These are phyloP conservation scores for Hippotragus niger DNA, from an alignment of 2,113 vertebrate genomes.

Conservation along the genomic window DNA sequence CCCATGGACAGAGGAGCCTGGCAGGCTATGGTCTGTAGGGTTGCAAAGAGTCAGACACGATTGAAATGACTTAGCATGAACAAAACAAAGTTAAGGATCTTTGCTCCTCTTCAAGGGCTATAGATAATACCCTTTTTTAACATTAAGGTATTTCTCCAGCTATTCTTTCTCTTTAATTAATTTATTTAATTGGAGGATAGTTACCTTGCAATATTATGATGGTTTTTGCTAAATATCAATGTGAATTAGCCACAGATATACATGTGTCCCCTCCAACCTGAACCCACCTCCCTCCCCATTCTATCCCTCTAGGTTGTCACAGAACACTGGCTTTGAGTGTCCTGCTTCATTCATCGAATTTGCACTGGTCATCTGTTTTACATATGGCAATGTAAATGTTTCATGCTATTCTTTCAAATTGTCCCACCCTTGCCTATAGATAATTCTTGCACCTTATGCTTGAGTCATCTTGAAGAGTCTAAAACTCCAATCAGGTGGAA, in stretches of 20 bases:
- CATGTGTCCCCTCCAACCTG: background rate
- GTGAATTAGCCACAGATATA: background rate
- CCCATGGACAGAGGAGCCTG: background rate
- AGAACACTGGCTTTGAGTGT: background rate
- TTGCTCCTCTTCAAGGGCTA: background rate
- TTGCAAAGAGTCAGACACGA: fast-evolving
- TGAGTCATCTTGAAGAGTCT: background rate
- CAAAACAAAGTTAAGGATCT: background rate
- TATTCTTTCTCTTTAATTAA: background rate
- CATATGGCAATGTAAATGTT: background rate
- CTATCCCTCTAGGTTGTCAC: background rate
- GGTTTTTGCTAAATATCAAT: background rate
- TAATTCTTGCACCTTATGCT: background rate
- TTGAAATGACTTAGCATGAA: background rate
- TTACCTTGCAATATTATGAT: background rate
- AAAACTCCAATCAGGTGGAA: background rate
- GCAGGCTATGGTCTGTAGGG: too few relatives aligned
- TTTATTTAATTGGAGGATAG: background rate
- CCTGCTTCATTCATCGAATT: background rate
- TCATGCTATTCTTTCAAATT: background rate
- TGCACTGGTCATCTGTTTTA: background rate
- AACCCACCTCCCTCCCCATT: background rate
- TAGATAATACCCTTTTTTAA: background rate
- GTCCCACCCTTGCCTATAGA: background rate
- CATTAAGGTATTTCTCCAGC: background rate